Base-by-base conservation (phyloP, 2,113 vertebrate genomes). In the Spea multiplicata region DNA sequence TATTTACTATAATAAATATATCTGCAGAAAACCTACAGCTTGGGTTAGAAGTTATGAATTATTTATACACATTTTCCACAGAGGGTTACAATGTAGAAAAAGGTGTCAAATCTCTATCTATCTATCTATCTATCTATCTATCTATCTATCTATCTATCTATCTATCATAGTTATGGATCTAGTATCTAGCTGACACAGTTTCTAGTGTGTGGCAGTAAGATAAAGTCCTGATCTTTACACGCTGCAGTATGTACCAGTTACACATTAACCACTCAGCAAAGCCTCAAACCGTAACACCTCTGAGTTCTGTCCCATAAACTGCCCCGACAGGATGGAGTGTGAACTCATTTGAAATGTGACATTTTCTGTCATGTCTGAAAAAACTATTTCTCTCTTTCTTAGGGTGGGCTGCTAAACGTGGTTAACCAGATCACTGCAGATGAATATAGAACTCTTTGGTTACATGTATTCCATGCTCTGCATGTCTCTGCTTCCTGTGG, bases 371-470 rank as follows among this genome's bases (percentile, higher is more conserved):
- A 9, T 8, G 8, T 52, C 10, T 74, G 44, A 74, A 44, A 75
- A 16, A 55, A 66, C 30, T 44, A 46, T 6, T 47, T n/a, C 12
- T 70, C 50, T 59, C 8, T 61, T 44, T 13, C 14, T 65, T 44
- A 59, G 50, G 69, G 76, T 72, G 76, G 69, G 57, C 61, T 78
- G 64, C 61, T 64, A 14, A 44, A 64, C 47, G 76, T 71, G 76
- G 76, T 72, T 72, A 78, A 72, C 68, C 76, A 53, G 65, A 2
- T 65, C 49, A 13, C 6, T 12, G 55, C 17, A 46, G 44, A 66
- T 44, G 71, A 45, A 13, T 14, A 16, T 78, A 44, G 48, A 44
- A 57, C 45, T 70, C 48, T 45, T 48, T 57, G 50, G 57, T n/a
- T 53, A 49, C 59, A 45, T 78, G 10, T 13, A 49, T 65, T 78